Conservation (phyloP, 2,113 vertebrate genomes). For the Gymnorhina tibicen region DNA sequence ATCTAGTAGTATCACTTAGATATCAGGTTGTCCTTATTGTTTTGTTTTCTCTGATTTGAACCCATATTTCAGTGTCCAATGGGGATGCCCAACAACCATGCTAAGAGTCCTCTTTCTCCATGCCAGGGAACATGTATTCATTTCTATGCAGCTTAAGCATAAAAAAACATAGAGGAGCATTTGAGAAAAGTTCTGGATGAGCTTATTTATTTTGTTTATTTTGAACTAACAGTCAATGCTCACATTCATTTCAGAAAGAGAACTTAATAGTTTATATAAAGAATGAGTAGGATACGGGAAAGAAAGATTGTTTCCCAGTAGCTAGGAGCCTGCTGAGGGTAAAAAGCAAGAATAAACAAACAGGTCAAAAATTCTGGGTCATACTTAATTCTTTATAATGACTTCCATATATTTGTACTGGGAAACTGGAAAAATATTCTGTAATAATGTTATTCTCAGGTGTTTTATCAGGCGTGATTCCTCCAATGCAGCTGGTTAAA, state of each 20-base stretch:
- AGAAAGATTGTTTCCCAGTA: neutral
- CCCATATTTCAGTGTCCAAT: neutral
- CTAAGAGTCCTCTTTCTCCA: neutral
- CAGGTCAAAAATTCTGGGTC: neutral
- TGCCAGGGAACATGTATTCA: neutral
- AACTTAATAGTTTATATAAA: neutral
- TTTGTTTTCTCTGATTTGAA: neutral
- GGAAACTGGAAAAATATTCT: neutral
- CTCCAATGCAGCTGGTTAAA: neutral
- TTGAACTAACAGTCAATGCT: neutral
- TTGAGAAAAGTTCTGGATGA: neutral
- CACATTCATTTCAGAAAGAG: neutral
- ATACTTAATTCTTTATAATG: neutral
- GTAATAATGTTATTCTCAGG: neutral
- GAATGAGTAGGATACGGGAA: rapidly evolving
- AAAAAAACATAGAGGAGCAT: neutral
- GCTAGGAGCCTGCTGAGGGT: neutral
- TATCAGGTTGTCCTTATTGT: neutral
- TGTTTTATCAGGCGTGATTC: neutral
- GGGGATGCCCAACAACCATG: neutral
- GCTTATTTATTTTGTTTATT: neutral
- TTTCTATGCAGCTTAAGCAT: neutral
- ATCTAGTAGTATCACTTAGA: neutral
- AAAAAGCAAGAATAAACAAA: neutral
- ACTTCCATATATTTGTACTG: neutral